A percentile compares a stretch with the other conserved stretches of the same genome.
phyloP scores from a whole-genome alignment of 2,113 vertebrate species.

The Mastomys natalensis region DNA sequence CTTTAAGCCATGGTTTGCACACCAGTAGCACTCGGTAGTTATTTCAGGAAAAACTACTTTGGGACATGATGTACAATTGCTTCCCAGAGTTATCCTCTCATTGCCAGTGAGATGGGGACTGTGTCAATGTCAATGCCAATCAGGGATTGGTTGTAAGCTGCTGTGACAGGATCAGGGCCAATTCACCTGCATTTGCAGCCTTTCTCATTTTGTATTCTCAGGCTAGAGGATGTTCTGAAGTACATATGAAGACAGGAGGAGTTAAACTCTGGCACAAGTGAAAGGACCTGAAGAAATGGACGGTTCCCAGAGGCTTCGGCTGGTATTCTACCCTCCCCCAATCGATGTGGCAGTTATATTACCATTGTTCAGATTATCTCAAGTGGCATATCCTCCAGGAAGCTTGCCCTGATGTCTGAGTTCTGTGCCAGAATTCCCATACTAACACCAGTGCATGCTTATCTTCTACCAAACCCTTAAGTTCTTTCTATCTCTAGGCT shows the following conservation, averaged over 20 bases:
- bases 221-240: neutral
- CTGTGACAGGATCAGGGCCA: neutral
- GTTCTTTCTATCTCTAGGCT: neutral
- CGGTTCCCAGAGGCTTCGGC: neutral
- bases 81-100: neutral
- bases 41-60: neutral
- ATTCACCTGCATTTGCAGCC: neutral
- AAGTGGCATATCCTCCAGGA: neutral
- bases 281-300: neutral
- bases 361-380: neutral
- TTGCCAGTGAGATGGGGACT: neutral
- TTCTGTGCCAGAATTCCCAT: neutral
- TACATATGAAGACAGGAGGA: neutral
- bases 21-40: neutral
- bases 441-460: too few species aligned
- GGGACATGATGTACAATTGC: neutral
- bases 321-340: neutral
- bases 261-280: neutral
- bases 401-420: neutral
- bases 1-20: neutral
- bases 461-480: neutral
- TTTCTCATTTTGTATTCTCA: neutral
- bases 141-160: neutral
- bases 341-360: neutral
- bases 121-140: neutral